Evolutionary conservation across 2,888 invertebrate genomes (phyloP).

Genomic region (Leptopilina drosophilae): DNA sequence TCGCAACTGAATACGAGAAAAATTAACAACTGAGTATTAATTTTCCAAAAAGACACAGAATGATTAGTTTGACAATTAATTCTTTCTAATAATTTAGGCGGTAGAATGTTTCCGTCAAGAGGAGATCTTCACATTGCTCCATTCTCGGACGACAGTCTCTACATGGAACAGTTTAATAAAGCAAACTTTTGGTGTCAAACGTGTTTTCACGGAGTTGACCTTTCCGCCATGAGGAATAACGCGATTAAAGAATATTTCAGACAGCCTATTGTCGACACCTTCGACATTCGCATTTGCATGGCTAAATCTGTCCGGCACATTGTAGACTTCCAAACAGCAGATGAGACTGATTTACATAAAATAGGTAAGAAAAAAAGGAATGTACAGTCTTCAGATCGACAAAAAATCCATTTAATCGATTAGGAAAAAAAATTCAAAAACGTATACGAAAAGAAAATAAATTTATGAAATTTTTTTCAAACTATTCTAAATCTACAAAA

Average conservation of each 20-base stretch:
- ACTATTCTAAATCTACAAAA: no score
- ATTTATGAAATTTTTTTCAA: no score
- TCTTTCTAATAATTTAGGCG: constrained; percentile 76
- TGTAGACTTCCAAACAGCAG: constrained; percentile 94
- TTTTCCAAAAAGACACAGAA: no score
- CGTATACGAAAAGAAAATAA: no score
- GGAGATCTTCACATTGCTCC: constrained; percentile 98
- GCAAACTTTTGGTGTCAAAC: constrained; percentile 99
- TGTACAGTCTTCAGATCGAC: no score
- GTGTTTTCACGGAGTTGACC: constrained; percentile 98
- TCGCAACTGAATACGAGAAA: no score
- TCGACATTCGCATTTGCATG: constrained; percentile 98
- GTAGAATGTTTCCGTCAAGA: constrained; percentile 98
- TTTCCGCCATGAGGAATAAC: constrained; percentile 92
- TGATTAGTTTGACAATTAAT: no score
- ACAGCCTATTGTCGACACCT: constrained; percentile 98
- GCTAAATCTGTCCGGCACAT: constrained; percentile 95
- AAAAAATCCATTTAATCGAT: no score
- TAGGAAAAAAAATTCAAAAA: no score
- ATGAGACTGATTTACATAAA: constrained; percentile 95
- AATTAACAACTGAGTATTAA: no score
- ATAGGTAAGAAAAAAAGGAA: constrained; percentile 79
- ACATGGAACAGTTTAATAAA: constrained; percentile 98
- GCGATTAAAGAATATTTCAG: constrained; percentile 98
- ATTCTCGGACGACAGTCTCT: constrained; percentile 97